Evolutionary conservation across 2,888 invertebrate species (phyloP).

Genomic region (Archips crataeganus): DNA sequence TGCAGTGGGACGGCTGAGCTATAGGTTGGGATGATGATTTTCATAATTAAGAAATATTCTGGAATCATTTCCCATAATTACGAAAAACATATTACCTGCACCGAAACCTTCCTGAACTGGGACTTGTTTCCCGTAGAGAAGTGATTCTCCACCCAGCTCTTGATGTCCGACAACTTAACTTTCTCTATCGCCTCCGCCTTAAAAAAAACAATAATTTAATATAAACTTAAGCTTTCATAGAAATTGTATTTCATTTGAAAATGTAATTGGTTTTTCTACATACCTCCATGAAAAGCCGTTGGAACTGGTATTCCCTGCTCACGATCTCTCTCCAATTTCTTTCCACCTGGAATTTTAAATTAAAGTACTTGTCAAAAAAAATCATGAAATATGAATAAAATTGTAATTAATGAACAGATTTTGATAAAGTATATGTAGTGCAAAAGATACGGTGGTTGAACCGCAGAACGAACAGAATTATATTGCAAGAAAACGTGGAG

Average conservation of each 20-base stretch:
- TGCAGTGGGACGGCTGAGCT: no score
- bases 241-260: background rate
- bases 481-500: no score
- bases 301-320: constrained; percentile 90
- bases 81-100: constrained; percentile 76
- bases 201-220: constrained; percentile 5
- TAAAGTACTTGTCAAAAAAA: no score
- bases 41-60: no score
- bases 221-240: background rate
- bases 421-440: no score
- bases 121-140: constrained; percentile 79
- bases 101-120: constrained; percentile 78
- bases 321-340: constrained; percentile 94
- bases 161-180: constrained; percentile 79
- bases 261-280: constrained; percentile 3
- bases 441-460: no score
- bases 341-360: constrained; percentile 63
- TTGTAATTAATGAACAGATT: no score
- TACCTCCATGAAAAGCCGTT: constrained; percentile 90
- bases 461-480: no score
- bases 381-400: no score
- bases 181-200: constrained; percentile 72
- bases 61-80: no score
- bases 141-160: constrained; percentile 81
- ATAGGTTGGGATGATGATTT: no score